A percentile compares a stretch with the other conserved stretches of the same genome.
Evolutionary conservation across 2,113 vertebrate species (phyloP).

Genomic region (Grallaria varia): DNA sequence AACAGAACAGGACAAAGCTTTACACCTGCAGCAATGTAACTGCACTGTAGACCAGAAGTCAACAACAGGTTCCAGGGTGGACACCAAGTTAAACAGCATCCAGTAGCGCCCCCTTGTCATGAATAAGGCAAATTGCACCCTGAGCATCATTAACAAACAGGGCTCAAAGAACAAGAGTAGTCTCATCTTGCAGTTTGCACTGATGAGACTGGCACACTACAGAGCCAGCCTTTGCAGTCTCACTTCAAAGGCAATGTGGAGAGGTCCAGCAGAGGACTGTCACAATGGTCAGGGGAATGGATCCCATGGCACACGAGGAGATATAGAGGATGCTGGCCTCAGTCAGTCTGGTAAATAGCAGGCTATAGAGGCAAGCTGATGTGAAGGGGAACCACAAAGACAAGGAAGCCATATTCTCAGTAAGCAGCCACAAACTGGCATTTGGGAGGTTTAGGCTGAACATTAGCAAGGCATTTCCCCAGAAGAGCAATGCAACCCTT

Average conservation of each 20-base stretch:
- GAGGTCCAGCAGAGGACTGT: background rate
- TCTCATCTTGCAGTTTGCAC: background rate
- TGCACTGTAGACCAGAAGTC: background rate
- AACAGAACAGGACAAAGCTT: background rate
- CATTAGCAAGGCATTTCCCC: background rate
- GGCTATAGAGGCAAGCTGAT: background rate
- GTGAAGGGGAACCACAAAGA: background rate
- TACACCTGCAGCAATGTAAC: background rate
- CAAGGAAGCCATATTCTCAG: background rate
- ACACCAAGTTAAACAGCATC: background rate
- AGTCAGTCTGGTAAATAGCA: background rate
- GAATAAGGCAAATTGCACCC: background rate
- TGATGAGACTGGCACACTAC: background rate
- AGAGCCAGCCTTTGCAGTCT: background rate
- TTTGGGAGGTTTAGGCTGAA: background rate
- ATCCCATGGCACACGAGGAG: accelerated
- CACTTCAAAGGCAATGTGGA: background rate
- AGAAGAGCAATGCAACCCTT: background rate
- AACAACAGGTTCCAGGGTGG: background rate
- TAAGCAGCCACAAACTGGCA: background rate
- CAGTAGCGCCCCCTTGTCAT: background rate
- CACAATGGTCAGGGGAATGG: background rate
- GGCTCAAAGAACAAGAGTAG: background rate
- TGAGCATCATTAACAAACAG: background rate
- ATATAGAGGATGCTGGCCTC: background rate